These are phyloP conservation scores for Ligdia adustata DNA, from an alignment of 2,888 invertebrate genomes.

Conservation along the genomic window DNA sequence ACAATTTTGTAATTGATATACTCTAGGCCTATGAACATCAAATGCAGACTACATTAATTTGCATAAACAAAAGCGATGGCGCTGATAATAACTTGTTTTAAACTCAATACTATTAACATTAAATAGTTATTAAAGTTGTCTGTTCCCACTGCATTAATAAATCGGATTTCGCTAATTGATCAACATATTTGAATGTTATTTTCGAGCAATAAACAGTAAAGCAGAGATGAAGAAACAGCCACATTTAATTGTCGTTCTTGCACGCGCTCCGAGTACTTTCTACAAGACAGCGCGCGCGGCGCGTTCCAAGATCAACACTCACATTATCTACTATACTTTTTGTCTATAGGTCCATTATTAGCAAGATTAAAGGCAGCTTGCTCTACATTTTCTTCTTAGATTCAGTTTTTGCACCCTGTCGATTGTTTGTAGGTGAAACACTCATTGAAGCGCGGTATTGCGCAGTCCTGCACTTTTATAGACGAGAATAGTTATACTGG, in stretches of 20 bases:
- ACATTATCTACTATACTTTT: constrained; percentile 66
- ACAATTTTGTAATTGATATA: too few relatives aligned
- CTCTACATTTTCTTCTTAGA: constrained; percentile 37
- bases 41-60: too few relatives aligned
- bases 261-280: constrained; percentile 69
- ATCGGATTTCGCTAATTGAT: too few relatives aligned
- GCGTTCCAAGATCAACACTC: constrained; percentile 66
- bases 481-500: constrained; percentile 1
- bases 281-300: constrained; percentile 58
- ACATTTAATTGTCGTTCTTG: constrained; percentile 66
- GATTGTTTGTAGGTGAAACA: neutral
- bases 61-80: too few relatives aligned
- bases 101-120: too few relatives aligned
- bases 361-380: constrained; percentile 32
- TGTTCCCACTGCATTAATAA: too few relatives aligned
- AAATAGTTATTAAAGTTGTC: too few relatives aligned
- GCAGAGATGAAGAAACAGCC: constrained; percentile 55
- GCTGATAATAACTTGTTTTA: too few relatives aligned
- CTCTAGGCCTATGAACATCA: too few relatives aligned
- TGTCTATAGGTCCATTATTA: constrained; percentile 65
- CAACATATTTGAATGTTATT: constrained; percentile 21
- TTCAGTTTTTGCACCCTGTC: constrained; percentile 6
- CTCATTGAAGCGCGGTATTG: neutral
- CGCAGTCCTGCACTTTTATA: neutral
- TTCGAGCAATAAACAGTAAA: constrained; percentile 30